Evolutionary conservation across 2,888 invertebrate species (phyloP), one percentile per base, ranked within the genome.

Genomic region (Eupsilia transversa): DNA sequence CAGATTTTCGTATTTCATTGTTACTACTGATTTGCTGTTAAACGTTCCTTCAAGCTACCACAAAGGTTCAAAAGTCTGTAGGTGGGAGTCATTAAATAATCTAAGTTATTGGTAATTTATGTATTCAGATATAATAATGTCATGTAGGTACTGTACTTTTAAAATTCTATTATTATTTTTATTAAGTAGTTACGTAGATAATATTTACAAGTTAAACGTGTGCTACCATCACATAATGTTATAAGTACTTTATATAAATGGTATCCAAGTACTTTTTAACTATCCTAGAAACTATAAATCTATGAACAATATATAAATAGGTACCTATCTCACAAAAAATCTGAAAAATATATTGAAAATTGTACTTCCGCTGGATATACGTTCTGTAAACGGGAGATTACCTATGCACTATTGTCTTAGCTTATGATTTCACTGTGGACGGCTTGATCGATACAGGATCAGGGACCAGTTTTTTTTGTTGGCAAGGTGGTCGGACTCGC

Each of bases 401-500:
- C n/a, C n/a, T n/a, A 65, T 10, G 33, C 33, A 46, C 64, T 33
- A 9, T 30, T n/a, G n/a, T 49, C n/a, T n/a, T 17, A n/a, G 17
- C 10, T 33, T 70, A 30, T n/a, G 12, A 52, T 30, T 41, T 54
- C 20, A 41, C 3, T 10, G 20, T 4, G 3, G 23, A 43, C 33
- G 56, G 17, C 17, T 17, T n/a, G 2, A 27, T 2, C 6, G 72
- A 14, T 33, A 17, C 0, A 17, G 9, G 9, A 3, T 41, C 35
- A 59, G 35, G n/a, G 4, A 35, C 30, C 12, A 79, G 23, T 10
- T 35, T 12, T 23, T 74, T 74, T 41, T n/a, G 80, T 43, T 61
- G 79, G 60, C 90, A 91, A 3, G 80, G 57, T 57, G 87, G 86
- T 64, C 94, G 88, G 65, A 92, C 82, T 10, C 90, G 87, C 2